Conservation (phyloP, 1,140 invertebrate genomes). For the Teleopsis dalmanni region DNA sequence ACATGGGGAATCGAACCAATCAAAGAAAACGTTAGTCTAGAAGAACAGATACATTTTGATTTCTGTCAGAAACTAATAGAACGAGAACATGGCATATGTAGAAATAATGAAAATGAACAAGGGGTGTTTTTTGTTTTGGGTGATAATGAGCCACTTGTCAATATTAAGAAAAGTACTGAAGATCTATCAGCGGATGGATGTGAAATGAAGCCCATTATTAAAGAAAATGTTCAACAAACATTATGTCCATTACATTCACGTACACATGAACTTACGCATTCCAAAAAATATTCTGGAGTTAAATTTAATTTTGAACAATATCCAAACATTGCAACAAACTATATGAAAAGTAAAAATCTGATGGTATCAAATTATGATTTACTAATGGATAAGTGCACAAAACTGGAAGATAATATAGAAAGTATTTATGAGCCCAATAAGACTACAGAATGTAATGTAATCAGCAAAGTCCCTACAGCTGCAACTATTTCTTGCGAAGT, state of each 20-base stretch:
- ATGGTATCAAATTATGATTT: constrained; percentile 56
- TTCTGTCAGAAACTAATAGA: constrained; percentile 35
- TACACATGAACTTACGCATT: constrained; percentile 39
- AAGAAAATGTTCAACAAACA: constrained; percentile 9
- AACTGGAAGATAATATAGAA: constrained; percentile 23
- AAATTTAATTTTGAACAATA: constrained; percentile 64
- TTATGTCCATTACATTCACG: constrained; percentile 46
- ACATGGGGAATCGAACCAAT: constrained; percentile 43
- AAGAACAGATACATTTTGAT: constrained; percentile 42
- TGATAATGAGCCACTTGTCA: constrained; percentile 60
- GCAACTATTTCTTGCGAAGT: constrained; percentile 33
- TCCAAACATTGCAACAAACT: constrained; percentile 60
- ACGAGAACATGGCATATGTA: constrained; percentile 28
- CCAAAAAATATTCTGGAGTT: constrained; percentile 57
- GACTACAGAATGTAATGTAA: not conserved
- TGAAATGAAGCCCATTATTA: not conserved
- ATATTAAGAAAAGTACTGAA: constrained; percentile 39
- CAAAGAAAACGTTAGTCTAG: constrained; percentile 37
- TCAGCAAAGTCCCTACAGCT: constrained; percentile 20
- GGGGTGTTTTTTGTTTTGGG: constrained; percentile 69
- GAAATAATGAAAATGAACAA: constrained; percentile 20
- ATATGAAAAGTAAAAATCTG: constrained; percentile 63
- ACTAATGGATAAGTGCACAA: constrained; percentile 48
- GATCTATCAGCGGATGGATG: constrained; percentile 18
- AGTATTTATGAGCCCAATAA: not conserved